Conservation (phyloP, 2,113 vertebrate genomes). For the Channa argus region DNA sequence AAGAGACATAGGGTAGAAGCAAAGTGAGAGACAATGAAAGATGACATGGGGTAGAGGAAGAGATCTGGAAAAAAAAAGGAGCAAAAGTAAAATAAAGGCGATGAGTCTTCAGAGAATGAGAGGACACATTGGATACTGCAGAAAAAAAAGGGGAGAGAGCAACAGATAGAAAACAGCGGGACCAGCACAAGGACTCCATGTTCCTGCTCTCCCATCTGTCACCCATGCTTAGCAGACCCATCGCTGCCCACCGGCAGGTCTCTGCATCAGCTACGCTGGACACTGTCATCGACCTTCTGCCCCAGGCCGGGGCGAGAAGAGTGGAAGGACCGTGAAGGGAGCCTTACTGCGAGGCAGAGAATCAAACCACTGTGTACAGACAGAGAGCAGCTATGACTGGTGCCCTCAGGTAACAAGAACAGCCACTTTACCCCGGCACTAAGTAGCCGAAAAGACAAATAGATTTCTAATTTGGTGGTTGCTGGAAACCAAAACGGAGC, state of each 20-base stretch:
- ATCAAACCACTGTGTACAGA: neutral
- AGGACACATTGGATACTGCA: neutral
- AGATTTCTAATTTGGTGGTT: neutral
- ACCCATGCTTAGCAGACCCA: slow-evolving; percentile 60
- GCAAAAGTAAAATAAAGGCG: neutral
- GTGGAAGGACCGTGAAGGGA: slow-evolving; percentile 18
- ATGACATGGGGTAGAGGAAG: neutral
- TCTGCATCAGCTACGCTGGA: slow-evolving; percentile 5
- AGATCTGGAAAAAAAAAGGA: neutral
- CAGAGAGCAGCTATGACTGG: neutral
- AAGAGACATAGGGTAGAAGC: neutral
- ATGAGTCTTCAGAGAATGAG: too few relatives aligned
- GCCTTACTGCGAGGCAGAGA: neutral
- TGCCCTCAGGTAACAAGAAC: neutral
- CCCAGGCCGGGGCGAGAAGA: neutral
- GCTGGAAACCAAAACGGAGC: neutral
- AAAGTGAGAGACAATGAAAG: neutral
- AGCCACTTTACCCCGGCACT: too few relatives aligned
- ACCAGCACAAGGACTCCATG: slow-evolving; percentile 72
- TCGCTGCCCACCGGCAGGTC: slow-evolving; percentile 31
- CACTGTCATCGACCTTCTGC: slow-evolving; percentile 33
- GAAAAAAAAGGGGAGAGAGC: slow-evolving; percentile 19
- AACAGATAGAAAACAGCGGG: slow-evolving; percentile 48
- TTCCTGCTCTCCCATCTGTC: slow-evolving; percentile 78
- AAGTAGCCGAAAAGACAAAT: too few relatives aligned